Evolutionary conservation across 1,140 invertebrate genomes (phyloP), one percentile per base, ranked within the genome.

Genomic region (Penaeus indicus): DNA sequence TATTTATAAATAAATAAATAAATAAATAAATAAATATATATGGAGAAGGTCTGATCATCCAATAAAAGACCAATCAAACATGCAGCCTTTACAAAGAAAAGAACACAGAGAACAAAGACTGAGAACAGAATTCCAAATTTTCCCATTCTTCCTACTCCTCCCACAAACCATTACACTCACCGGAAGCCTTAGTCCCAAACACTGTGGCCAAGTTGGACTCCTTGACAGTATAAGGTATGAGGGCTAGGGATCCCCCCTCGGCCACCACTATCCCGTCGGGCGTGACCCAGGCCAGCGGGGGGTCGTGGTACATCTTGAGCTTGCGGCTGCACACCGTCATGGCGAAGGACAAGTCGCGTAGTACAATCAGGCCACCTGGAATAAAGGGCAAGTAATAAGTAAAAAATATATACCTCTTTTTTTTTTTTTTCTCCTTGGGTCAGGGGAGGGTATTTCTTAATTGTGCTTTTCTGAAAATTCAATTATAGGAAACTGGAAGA

Each of bases 121-220:
- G 5, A 78, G 0, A 78, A 22, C 10, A 21, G n/a, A 47, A 22
- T 11, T 22, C 21, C 5, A 21, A 10, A 22, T 1, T 78, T 67
- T 67, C 3, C 19, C 63, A 67, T 67, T 27, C 22, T 27, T 25
- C 27, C 22, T 77, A 77, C 5, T 25, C 27, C 27, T 18, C 32
- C 22, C 27, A 77, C 32, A 77, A 1, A 78, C 27, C 5, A 22
- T 4, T 62, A 32, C 0, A 62, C 86, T 38, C 27, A 88, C 86
- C 78, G 25, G 86, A 81, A 42, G 83, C n/a, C 42, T 72, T 82
- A 11, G 79, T 38, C 10, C 86, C 86, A 88, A 88, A 88, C 5
- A 88, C 47, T n/a, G 79, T 88, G n/a, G 86, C 86, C 18, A 88
- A 79, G 69, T 82, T 88, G 1, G 86, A 83, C n/a, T 88, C 78